A percentile compares a stretch with the other conserved stretches of the same genome.
Evolutionary conservation across 2,888 invertebrate genomes (phyloP).

Genomic region (Poecilus cupreus): DNA sequence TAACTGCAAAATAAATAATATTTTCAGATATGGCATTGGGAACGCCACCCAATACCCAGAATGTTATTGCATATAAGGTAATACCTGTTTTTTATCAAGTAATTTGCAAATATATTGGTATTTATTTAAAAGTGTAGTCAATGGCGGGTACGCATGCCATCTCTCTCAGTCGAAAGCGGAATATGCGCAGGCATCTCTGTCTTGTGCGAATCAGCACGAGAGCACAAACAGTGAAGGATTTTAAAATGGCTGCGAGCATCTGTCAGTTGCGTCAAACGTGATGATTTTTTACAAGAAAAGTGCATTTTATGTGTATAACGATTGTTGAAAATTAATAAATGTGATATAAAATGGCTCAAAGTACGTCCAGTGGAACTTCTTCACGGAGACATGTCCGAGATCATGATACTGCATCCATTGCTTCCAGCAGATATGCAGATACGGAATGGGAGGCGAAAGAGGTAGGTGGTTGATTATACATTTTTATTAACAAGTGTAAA

Average conservation of each 20-base stretch:
- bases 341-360: conserved; percentile 76
- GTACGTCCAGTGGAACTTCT: conserved; percentile 78
- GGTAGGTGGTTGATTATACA: conserved; percentile 70
- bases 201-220: neutral
- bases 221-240: conserved; percentile 37
- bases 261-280: conserved; percentile 56
- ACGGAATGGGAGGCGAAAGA: conserved; percentile 88
- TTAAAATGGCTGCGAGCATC: conserved; percentile 57
- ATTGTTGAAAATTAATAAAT: conserved; percentile 44
- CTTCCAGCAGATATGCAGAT: conserved; percentile 79
- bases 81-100: conserved; percentile 1
- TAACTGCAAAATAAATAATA: neutral
- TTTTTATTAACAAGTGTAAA: neutral
- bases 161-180: neutral
- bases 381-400: conserved; percentile 78
- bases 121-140: conserved; percentile 25
- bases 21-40: neutral
- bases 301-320: conserved; percentile 39
- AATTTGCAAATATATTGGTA: neutral
- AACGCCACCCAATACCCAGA: neutral
- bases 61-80: neutral
- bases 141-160: conserved; percentile 14
- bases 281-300: conserved; percentile 43
- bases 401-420: conserved; percentile 77
- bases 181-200: neutral